Evolutionary conservation across 2,113 vertebrate genomes (phyloP), one percentile per base, ranked within the genome.

Genomic region (Tyto alba): DNA sequence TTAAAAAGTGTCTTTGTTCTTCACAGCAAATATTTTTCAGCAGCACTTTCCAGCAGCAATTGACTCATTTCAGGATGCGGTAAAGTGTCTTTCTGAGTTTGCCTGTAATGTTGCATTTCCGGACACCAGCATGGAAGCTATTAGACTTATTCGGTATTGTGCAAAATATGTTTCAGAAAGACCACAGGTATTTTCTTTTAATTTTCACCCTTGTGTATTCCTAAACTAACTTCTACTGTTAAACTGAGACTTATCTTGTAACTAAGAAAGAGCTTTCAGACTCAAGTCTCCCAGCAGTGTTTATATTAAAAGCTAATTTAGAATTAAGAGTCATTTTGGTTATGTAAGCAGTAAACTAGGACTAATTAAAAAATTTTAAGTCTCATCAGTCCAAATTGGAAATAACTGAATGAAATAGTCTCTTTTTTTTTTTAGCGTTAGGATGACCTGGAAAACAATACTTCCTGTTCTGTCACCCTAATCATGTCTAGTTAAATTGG

Each of bases 91-190:
- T 62, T 99, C 99, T 1, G 99, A 99, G 97, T 99, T 99, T 83
- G 99, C 99, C 92, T 99, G 99, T 78, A 99, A 99, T 2, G 99
- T 99, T 7, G 98, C 99, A 3, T 99, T 99, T 92, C 99, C 99
- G 0, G 99, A 99, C 97, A 99, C 99, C 53, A 99, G 99, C 97
- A 99, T 99, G 99, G 99, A 99, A 96, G 99, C 99, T 19, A 99
- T 99, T 85, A 97, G 99, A 20, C 99, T 99, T 45, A 99, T 99
- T 87, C 99, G 99, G 7, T 99, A 99, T 88, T 99, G 99, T 76
- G 99, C 99, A 27, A 99, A 98, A 99, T 99, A 99, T 0, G 99
- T 99, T 82, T 99, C 99, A 0, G 99, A 99, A 45, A 97, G 99
- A 67, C 99, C 99, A 10, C 99, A 99, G 99, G 99, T 99, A 89